Percentiles rank a stretch among this genome's conserved stretches.
These are phyloP conservation scores for Hylia prasina DNA, from an alignment of 2,113 vertebrate genomes.

Conservation along the genomic window DNA sequence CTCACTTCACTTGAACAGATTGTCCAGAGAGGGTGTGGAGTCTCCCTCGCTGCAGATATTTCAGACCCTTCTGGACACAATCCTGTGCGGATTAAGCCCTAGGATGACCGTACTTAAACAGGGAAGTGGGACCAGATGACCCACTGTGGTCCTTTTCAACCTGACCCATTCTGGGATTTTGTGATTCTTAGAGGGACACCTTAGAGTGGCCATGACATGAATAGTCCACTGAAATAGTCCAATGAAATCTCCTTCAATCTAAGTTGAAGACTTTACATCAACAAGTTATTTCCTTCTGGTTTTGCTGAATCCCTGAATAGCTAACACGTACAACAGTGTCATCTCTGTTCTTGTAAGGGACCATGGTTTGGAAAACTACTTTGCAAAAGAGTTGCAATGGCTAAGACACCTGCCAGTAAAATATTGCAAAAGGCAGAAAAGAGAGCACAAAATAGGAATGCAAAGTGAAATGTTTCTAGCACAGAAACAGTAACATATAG, in stretches of 20 bases:
- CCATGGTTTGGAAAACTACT: background rate
- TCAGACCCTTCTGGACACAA: background rate
- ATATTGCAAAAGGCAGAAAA: background rate
- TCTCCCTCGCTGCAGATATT: background rate
- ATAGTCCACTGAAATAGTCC: background rate
- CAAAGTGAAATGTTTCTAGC: background rate
- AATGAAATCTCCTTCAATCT: background rate
- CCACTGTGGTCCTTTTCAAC: too few relatives aligned
- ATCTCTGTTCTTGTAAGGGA: background rate
- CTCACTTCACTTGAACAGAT: background rate
- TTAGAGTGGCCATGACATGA: background rate
- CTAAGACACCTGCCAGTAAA: background rate
- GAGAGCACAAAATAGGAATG: background rate
- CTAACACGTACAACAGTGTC: background rate
- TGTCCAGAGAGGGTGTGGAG: background rate
- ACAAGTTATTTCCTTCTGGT: background rate
- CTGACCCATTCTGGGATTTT: background rate
- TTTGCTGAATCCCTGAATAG: background rate
- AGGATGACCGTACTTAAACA: background rate
- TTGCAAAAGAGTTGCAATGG: background rate
- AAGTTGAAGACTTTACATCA: fast-evolving
- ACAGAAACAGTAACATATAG: background rate
- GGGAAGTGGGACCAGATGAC: background rate
- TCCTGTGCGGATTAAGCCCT: background rate
- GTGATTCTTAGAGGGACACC: background rate